A percentile compares a stretch with the other conserved stretches of the same genome.
phyloP scores from a whole-genome alignment of 1,140 invertebrate genomes.

The Venustaconcha ellipsiformis region DNA sequence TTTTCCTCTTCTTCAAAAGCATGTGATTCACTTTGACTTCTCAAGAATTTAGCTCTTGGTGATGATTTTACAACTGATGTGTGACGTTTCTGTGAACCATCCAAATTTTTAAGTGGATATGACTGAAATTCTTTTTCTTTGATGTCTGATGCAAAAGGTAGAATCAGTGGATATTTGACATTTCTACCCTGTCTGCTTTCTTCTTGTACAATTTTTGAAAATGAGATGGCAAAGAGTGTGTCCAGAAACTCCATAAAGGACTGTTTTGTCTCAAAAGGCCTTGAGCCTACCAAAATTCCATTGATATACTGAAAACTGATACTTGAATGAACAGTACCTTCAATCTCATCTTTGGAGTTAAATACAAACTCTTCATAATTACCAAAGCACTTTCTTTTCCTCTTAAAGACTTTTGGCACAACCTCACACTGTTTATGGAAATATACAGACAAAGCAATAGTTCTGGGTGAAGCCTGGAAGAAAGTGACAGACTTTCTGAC shows the following conservation, averaged over 20 bases:
- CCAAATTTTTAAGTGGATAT: conserved; percentile 27
- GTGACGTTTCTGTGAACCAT: conserved; percentile 25
- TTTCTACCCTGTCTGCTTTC: conserved; percentile 32
- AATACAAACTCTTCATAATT: conserved; percentile 62
- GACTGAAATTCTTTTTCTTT: conserved; percentile 48
- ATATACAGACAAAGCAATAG: conserved; percentile 62
- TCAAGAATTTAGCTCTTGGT: conserved; percentile 21
- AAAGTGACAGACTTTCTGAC: conserved; percentile 58
- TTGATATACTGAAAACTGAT: conserved; percentile 17
- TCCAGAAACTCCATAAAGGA: conserved; percentile 65
- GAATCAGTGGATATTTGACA: conserved; percentile 45
- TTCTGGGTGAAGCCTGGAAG: conserved; percentile 54
- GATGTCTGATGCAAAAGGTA: conserved; percentile 52
- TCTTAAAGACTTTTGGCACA: conserved; percentile 54
- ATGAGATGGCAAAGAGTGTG: conserved; percentile 61
- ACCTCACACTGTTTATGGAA: conserved; percentile 60
- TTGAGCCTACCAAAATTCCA: conserved; percentile 56
- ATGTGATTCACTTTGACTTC: conserved; percentile 22
- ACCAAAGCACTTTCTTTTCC: conserved; percentile 57
- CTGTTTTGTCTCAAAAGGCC: conserved; percentile 62
- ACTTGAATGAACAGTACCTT: conserved; percentile 15
- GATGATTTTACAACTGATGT: conserved; percentile 42
- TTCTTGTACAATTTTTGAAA: conserved; percentile 52
- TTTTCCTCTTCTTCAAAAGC: conserved; percentile 4
- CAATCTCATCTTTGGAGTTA: conserved; percentile 27